These are phyloP conservation scores for Halesus radiatus DNA, from an alignment of 1,140 invertebrate species.

Conservation along the genomic window DNA sequence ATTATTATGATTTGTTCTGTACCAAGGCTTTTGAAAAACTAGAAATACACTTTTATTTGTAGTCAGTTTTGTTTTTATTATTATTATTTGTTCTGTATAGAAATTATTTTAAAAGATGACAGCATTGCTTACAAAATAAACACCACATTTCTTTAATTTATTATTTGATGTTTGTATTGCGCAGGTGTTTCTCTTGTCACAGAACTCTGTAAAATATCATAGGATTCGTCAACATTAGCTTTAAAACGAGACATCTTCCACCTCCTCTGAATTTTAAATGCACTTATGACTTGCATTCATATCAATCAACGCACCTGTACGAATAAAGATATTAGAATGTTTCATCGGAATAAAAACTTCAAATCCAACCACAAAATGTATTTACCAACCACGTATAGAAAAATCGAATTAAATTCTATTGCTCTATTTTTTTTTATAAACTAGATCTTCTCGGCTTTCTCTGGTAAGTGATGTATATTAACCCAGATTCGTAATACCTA, in stretches of 20 bases:
- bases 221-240: slow-evolving; percentile 12
- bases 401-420: no score
- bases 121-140: neutral
- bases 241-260: neutral
- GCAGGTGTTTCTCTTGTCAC: slow-evolving; percentile 20
- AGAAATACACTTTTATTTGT: no score
- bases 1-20: neutral
- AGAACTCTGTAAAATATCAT: neutral
- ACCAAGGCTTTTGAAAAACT: neutral
- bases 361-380: no score
- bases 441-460: no score
- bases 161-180: slow-evolving; percentile 17
- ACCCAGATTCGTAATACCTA: no score
- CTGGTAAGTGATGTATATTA: no score
- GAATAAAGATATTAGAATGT: no score
- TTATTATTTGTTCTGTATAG: neutral
- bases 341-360: no score
- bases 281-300: no score
- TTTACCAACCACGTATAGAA: no score
- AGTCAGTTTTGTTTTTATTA: neutral
- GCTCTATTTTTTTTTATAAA: no score
- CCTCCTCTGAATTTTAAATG: slow-evolving; percentile 15
- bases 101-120: slow-evolving; percentile 25
- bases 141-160: slow-evolving; percentile 4
- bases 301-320: no score